A percentile compares a stretch with the other conserved stretches of the same genome.
Conservation (phyloP, 2,797 vertebrate genomes). For the Harpagifer antarcticus region DNA sequence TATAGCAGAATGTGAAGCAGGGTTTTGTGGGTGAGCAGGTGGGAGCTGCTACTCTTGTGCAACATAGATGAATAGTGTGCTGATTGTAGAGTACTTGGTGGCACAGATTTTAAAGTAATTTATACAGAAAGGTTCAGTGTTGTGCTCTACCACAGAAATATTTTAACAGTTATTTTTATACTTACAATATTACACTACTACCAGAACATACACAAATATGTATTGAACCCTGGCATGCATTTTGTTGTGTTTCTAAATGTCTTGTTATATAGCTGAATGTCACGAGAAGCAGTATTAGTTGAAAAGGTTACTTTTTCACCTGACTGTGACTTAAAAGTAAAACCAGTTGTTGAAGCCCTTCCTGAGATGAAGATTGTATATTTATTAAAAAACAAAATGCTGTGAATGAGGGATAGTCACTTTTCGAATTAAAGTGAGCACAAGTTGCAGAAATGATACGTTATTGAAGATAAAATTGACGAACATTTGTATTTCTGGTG, state of each 20-base stretch:
- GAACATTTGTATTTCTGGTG: neutral
- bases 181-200: neutral
- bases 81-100: constrained; percentile 36
- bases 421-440: neutral
- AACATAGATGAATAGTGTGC: constrained; percentile 34
- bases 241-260: neutral
- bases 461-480: constrained; percentile 33
- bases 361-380: neutral
- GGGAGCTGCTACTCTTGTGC: constrained; percentile 38
- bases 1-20: constrained; percentile 46
- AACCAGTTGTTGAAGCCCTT: neutral
- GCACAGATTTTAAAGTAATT: constrained; percentile 32
- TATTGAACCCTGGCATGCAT: neutral
- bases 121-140: constrained; percentile 2
- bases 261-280: neutral
- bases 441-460: constrained; percentile 15
- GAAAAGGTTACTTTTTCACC: neutral
- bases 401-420: neutral
- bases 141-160: constrained; percentile 7
- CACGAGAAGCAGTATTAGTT: neutral
- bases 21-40: constrained; percentile 34
- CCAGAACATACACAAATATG: neutral
- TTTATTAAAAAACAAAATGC: neutral
- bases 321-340: neutral
- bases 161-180: constrained; percentile 13